phyloP scores from a whole-genome alignment of 2,888 invertebrate species.

The Panzeria rudis region DNA sequence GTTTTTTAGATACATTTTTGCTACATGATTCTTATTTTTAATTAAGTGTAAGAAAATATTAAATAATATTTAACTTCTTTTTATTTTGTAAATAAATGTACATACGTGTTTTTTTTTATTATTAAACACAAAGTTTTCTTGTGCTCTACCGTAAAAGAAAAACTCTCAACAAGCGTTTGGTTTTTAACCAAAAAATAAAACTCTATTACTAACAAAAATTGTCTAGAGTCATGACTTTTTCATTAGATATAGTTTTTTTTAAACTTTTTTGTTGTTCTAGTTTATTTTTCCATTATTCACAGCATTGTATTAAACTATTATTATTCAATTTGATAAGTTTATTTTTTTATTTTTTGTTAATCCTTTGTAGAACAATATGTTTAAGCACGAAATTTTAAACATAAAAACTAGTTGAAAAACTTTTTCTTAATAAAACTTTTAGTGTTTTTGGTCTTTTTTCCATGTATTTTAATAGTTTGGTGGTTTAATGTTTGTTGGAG shows the following conservation, averaged over 20 bases:
- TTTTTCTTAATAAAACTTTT: constrained; percentile 18
- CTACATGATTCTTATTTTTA: constrained; percentile 18
- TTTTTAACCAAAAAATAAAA: not conserved
- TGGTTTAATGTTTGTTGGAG: not conserved
- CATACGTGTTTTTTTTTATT: not conserved
- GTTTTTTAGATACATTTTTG: constrained; percentile 85
- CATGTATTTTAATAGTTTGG: not conserved
- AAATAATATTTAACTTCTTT: not conserved
- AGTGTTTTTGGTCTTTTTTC: not conserved
- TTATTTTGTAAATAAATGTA: not conserved
- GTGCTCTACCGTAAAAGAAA: not conserved
- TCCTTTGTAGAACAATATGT: constrained; percentile 19
- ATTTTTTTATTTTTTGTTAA: constrained; percentile 11
- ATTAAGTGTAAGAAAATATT: not conserved
- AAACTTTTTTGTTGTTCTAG: constrained; percentile 5
- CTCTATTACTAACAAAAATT: constrained; percentile 26
- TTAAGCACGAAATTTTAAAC: constrained; percentile 23
- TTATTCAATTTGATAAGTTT: constrained; percentile 59
- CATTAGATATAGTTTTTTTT: constrained; percentile 43
- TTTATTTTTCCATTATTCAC: constrained; percentile 21
- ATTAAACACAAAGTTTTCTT: constrained; percentile 1
- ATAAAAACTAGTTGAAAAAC: constrained; percentile 40
- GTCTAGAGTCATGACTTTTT: constrained; percentile 65
- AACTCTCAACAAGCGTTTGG: not conserved
- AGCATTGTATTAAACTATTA: constrained; percentile 60